Evolutionary conservation across 2,113 vertebrate species (phyloP).

Genomic region (Rhombomys opimus): DNA sequence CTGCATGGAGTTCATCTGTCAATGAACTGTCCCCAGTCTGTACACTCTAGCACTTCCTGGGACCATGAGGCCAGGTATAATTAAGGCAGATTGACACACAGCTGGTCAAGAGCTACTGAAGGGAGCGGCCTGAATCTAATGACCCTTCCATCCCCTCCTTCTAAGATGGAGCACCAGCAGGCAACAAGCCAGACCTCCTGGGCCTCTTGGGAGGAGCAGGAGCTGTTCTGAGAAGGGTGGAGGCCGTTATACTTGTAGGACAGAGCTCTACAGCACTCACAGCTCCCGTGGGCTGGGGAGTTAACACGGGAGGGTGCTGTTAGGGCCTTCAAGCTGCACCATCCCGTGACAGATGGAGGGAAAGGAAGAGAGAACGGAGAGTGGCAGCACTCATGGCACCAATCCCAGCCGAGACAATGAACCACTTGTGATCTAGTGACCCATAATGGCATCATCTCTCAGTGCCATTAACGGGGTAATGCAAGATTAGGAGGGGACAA

Average conservation of each 20-base stretch:
- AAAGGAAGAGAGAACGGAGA: neutral
- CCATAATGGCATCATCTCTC: neutral
- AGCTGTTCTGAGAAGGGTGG: neutral
- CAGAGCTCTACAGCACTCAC: too few species aligned
- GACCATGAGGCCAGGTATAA: neutral
- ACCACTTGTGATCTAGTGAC: neutral
- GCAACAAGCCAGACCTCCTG: neutral
- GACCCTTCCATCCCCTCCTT: neutral
- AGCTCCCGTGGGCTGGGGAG: neutral
- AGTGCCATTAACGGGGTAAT: neutral
- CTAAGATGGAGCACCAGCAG: neutral
- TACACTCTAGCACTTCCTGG: too few species aligned
- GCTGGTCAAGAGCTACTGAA: neutral
- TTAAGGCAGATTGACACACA: neutral
- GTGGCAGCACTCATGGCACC: accelerated
- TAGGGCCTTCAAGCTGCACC: neutral
- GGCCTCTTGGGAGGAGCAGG: neutral
- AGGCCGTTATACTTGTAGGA: neutral
- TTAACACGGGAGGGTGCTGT: neutral
- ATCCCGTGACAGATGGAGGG: neutral
- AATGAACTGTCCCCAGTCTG: neutral
- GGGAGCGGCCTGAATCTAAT: neutral
- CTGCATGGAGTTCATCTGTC: too few species aligned
- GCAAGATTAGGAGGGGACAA: neutral
- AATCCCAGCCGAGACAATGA: neutral